Percentiles rank a stretch among this genome's conserved stretches.
These are phyloP conservation scores for Crotalus horridus DNA, from an alignment of 2,113 vertebrate species.

Conservation along the genomic window DNA sequence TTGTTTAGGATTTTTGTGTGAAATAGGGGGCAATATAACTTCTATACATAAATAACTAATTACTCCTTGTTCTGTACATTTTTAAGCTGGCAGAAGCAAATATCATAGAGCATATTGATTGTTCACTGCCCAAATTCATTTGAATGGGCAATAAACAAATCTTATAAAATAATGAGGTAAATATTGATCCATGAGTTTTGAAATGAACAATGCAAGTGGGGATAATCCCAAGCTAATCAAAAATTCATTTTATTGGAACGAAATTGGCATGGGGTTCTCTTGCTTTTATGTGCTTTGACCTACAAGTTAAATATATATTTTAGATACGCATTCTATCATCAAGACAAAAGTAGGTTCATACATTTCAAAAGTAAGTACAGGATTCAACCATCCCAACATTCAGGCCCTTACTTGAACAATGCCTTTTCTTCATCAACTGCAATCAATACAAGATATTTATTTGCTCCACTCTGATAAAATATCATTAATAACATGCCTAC, in stretches of 20 bases:
- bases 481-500: not conserved
- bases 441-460: not conserved
- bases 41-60: not conserved
- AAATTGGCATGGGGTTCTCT: not conserved
- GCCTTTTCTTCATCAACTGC: not conserved
- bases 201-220: not conserved
- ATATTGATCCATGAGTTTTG: not conserved
- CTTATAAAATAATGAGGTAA: not conserved
- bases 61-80: not conserved
- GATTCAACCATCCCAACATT: not conserved
- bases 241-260: not conserved
- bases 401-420: not conserved
- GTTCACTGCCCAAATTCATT: not conserved
- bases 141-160: not conserved
- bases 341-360: not conserved
- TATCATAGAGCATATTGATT: not conserved
- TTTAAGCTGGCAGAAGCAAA: not conserved
- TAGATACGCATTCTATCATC: not conserved
- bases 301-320: not conserved
- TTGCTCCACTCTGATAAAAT: not conserved
- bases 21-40: not conserved
- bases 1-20: not conserved
- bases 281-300: not conserved
- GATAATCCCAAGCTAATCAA: not conserved
- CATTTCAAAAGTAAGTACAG: not conserved